Base-by-base conservation (phyloP, 2,113 vertebrate species). In the Salvelinus fontinalis region DNA sequence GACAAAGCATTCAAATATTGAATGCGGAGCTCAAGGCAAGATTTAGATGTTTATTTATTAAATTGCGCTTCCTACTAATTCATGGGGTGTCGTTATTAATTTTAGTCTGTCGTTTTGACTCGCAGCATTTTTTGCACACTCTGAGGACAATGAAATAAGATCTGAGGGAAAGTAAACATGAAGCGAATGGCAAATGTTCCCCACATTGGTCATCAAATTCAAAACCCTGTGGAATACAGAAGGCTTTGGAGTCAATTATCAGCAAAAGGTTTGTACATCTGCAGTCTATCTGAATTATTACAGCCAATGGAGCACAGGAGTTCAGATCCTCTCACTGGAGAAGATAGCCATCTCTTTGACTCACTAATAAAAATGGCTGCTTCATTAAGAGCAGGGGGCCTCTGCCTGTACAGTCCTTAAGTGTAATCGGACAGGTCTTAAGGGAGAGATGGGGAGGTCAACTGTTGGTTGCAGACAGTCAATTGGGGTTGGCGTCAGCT, bases 1-100 rank as follows among this genome's bases (percentile, higher is more conserved):
- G 22, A 48, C 57, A 70, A 54, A 49, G 44, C 66, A 74, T 59
- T 70, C 39, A 51, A 74, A 62, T 62, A 74, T 79, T 62, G 54
- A 74, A 79, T 60, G 9, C 22, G 20, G 66, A 68, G 29, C 71
- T 74, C 29, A n/a, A 68, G 71, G 77, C 29, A 59, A 69, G 51
- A 69, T 79, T 79, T 77, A 31, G 27, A 49, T 24, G 62, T 59
- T 78, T 68, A 75, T 75, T 70, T 71, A 75, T 71, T 71, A 66
- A 79, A 75, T 27, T 70, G 65, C 5, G 18, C 64, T 27, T 66
- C 27, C 48, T 49, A 65, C 60, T 74, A 75, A 75, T 57, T 66
- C 29, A 49, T 70, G 65, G 64, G 29, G 29, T 62, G 59, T 62
- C 22, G 13, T 24, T 62, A 62, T 62, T 62, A 6, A 62, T 62